A percentile compares a stretch with the other conserved stretches of the same genome.
These are phyloP conservation scores for Bergia sp. DNA, from an alignment of 92 coral and sea anemone species.

Conservation along the genomic window DNA sequence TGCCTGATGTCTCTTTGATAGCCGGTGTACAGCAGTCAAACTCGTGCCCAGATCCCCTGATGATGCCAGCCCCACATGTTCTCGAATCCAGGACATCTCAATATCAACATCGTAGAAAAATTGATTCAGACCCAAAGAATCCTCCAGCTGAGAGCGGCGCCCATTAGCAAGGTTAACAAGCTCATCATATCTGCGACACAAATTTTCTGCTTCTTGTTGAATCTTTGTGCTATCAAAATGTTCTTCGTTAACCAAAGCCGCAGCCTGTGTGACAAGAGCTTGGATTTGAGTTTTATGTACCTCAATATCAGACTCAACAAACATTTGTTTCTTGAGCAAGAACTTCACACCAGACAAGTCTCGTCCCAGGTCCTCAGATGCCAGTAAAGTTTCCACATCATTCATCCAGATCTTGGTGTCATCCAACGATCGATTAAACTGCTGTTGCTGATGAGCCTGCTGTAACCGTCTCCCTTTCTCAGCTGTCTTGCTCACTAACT, in stretches of 20 bases:
- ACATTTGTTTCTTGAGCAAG: conserved; percentile 87
- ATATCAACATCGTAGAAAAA: conserved; percentile 88
- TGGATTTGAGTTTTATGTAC: conserved; percentile 74
- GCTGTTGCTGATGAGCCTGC: conserved; percentile 89
- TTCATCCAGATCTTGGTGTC: conserved; percentile 89
- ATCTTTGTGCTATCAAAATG: conserved; percentile 81
- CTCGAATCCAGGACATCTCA: conserved; percentile 95
- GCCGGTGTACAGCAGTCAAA: conserved; percentile 83
- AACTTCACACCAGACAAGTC: conserved; percentile 90
- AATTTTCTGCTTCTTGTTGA: conserved; percentile 63
- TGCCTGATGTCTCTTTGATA: conserved; percentile 90
- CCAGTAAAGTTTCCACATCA: conserved; percentile 84
- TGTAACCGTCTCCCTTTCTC: conserved; percentile 77
- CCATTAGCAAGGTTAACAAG: conserved; percentile 66
- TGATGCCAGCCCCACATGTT: conserved; percentile 79
- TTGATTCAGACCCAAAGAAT: conserved; percentile 88
- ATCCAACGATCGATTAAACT: conserved; percentile 77
- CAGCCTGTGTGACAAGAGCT: conserved; percentile 74
- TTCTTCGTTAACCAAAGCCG: conserved; percentile 67
- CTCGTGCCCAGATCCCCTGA: conserved; percentile 94
- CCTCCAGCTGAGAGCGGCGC: conserved; percentile 87
- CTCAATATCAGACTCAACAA: conserved; percentile 77
- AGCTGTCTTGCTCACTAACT: conserved; percentile 69
- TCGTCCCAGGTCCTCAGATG: conserved; percentile 87
- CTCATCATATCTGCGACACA: conserved; percentile 69